Conservation (phyloP, 2,113 vertebrate genomes). For the Anser cygnoides region DNA sequence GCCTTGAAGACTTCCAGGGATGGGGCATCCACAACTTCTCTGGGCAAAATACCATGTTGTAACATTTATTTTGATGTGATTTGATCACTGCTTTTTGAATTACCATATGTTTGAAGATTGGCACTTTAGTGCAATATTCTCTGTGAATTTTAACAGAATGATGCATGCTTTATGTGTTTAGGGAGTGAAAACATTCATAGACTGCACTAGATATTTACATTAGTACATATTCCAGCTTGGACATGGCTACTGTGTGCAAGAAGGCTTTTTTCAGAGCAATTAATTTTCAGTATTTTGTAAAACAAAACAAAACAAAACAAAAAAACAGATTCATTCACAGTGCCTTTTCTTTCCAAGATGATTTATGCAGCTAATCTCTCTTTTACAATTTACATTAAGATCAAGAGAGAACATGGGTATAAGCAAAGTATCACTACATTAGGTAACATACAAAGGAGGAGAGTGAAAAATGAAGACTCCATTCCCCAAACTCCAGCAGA, state of each 20-base stretch:
- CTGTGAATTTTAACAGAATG: neutral
- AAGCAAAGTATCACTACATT: neutral
- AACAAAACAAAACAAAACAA: neutral
- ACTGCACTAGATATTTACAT: neutral
- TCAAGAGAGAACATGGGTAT: neutral
- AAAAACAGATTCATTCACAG: accelerated
- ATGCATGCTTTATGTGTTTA: neutral
- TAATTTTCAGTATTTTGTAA: neutral
- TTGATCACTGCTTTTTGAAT: neutral
- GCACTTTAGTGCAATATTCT: neutral
- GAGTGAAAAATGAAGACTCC: neutral
- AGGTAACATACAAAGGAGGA: neutral
- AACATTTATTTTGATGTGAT: neutral
- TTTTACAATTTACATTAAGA: neutral
- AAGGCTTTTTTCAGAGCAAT: neutral
- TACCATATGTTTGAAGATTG: neutral
- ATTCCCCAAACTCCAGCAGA: accelerated
- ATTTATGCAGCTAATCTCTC: neutral
- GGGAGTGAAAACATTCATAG: neutral
- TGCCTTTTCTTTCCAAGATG: neutral
- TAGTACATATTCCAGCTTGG: neutral
- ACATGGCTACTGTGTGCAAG: neutral
- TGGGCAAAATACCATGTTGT: neutral
- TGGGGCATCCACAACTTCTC: too few relatives aligned
- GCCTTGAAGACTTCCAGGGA: too few relatives aligned